phyloP scores from a whole-genome alignment of 2,113 vertebrate species.

The Lophochroa leadbeateri region DNA sequence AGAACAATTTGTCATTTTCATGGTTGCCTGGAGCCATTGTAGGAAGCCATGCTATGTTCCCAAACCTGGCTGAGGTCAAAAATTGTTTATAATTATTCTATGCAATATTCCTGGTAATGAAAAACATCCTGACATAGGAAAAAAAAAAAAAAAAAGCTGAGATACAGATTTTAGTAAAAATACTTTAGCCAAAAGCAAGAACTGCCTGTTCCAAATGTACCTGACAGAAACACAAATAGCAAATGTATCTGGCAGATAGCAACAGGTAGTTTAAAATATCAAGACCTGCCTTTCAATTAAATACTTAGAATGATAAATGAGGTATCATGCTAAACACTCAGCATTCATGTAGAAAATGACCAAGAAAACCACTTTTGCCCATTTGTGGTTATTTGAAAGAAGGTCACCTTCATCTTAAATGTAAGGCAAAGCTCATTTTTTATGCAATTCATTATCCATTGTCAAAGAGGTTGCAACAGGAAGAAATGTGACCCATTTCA shows the following conservation, averaged over 20 bases:
- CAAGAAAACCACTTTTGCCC: constrained; percentile 1
- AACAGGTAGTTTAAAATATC: neutral
- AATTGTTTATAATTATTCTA: neutral
- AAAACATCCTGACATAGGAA: neutral
- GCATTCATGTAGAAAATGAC: neutral
- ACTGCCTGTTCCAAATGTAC: neutral
- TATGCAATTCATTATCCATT: neutral
- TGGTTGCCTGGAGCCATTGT: neutral
- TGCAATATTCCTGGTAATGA: neutral
- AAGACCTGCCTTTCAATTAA: neutral
- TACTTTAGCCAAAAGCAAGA: neutral
- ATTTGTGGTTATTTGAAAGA: constrained; percentile 45
- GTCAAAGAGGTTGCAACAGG: neutral
- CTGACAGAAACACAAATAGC: neutral
- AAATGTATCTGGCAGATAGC: neutral
- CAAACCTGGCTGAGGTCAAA: neutral
- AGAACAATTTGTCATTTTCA: neutral
- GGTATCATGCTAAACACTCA: neutral
- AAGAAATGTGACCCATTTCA: neutral
- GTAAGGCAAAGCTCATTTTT: neutral
- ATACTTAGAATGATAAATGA: constrained; percentile 47
- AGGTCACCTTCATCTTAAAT: neutral
- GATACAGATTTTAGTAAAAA: neutral
- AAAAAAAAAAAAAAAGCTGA: neutral
- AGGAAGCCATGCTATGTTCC: neutral